phyloP scores from a whole-genome alignment of 2,888 invertebrate genomes.

The Drosophila mimica region DNA sequence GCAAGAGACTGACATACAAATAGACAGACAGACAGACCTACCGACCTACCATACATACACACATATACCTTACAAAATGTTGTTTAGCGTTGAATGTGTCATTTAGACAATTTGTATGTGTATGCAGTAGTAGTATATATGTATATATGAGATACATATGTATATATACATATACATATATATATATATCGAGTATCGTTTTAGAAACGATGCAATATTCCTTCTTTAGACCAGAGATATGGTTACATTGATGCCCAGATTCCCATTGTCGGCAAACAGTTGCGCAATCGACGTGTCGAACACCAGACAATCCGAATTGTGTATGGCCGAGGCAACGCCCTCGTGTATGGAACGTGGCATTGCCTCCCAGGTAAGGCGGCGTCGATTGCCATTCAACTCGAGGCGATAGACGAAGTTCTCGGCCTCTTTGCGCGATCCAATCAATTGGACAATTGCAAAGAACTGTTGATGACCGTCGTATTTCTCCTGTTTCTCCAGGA shows the following conservation, averaged over 20 bases:
- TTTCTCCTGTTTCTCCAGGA: conserved; percentile 99
- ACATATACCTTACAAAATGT: conserved; percentile 13
- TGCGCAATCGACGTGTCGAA: conserved; percentile 99
- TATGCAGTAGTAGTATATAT: conserved; percentile 25
- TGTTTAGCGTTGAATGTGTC: conserved; percentile 24
- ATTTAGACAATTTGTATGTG: conserved; percentile 25
- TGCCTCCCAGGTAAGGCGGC: conserved; percentile 99
- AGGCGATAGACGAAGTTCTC: conserved; percentile 99
- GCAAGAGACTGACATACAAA: conserved; percentile 47
- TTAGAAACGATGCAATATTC: conserved; percentile 63
- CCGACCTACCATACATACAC: conserved; percentile 30
- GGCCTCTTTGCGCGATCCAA: conserved; percentile 99
- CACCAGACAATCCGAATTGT: conserved; percentile 98
- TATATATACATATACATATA: not conserved
- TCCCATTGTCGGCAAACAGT: conserved; percentile 99
- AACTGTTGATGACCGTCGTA: conserved; percentile 98
- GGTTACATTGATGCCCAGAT: conserved; percentile 99
- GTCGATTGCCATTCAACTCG: conserved; percentile 97
- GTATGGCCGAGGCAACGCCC: conserved; percentile 98
- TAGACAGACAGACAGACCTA: conserved; percentile 28
- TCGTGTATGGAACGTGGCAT: conserved; percentile 99
- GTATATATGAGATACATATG: conserved; percentile 14
- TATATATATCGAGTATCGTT: conserved; percentile 46
- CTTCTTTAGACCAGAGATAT: conserved; percentile 92
- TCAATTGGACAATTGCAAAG: conserved; percentile 99